Percentiles rank a stretch among this genome's conserved stretches.
Conservation (phyloP, 2,888 invertebrate genomes). For the Neuroscelio doddi region DNA sequence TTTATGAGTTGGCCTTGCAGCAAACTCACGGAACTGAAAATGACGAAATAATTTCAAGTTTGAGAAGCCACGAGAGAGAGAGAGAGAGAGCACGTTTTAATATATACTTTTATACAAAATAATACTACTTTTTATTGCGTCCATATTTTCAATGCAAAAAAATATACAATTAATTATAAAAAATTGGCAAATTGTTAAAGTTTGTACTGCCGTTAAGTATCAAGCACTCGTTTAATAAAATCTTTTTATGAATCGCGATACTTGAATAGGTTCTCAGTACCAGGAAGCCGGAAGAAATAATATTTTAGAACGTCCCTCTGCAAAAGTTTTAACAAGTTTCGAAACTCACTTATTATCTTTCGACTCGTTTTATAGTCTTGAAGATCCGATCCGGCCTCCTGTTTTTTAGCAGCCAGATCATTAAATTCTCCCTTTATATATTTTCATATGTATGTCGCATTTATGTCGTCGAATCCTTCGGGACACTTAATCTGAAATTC, state of each 20-base stretch:
- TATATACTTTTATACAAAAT: conserved; percentile 1
- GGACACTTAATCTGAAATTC: too few relatives aligned
- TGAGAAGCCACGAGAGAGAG: conserved; percentile 1
- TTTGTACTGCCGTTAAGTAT: too few relatives aligned
- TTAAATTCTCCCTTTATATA: too few relatives aligned
- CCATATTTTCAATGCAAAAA: too few relatives aligned
- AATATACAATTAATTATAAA: too few relatives aligned
- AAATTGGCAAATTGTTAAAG: too few relatives aligned
- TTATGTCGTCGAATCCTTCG: too few relatives aligned
- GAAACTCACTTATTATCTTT: conserved; percentile 27
- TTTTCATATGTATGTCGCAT: too few relatives aligned
- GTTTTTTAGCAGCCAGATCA: conserved; percentile 3
- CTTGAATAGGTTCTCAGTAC: not conserved
- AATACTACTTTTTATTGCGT: too few relatives aligned
- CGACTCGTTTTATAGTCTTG: conserved; percentile 7
- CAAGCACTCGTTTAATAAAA: not conserved
- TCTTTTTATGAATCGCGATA: conserved; percentile 1
- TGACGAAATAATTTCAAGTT: conserved; percentile 37
- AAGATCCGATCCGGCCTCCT: conserved; percentile 18
- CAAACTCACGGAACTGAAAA: conserved; percentile 41
- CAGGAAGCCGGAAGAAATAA: conserved; percentile 7
- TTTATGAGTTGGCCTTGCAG: conserved; percentile 39
- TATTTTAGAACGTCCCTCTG: conserved; percentile 4
- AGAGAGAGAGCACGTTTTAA: too few relatives aligned
- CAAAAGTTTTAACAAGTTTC: conserved; percentile 35